Evolutionary conservation across 2,888 invertebrate species (phyloP).

Genomic region (Parnassius glacialis): DNA sequence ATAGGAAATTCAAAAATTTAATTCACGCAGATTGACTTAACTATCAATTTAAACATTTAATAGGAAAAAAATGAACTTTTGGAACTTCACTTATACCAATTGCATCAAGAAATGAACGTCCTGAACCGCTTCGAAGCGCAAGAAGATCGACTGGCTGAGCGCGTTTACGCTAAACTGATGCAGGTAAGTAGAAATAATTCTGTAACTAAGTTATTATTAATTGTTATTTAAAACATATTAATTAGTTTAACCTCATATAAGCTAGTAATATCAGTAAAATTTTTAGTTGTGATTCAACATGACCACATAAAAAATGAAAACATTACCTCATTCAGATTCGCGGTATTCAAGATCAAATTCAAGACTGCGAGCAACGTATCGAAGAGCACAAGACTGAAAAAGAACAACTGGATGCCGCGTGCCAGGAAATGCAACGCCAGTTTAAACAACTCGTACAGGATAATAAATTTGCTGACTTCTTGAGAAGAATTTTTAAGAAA

Average conservation of each 20-base stretch:
- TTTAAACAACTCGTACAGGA: conserved; percentile 83
- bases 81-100: conserved; percentile 82
- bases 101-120: conserved; percentile 88
- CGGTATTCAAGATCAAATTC: conserved; percentile 74
- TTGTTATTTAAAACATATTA: no score
- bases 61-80: conserved; percentile 77
- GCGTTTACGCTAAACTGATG: conserved; percentile 78
- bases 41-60: background rate
- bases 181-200: conserved; percentile 48
- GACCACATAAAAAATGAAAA: no score
- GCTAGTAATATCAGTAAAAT: no score
- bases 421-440: conserved; percentile 67
- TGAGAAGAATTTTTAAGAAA: conserved; percentile 90
- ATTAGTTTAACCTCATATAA: no score
- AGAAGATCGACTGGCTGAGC: conserved; percentile 83
- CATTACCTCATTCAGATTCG: conserved; percentile 53
- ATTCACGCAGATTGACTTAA: no score
- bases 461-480: conserved; percentile 89
- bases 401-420: conserved; percentile 45
- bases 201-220: no score
- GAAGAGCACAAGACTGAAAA: conserved; percentile 67
- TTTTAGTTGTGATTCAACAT: no score
- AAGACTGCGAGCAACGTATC: conserved; percentile 73
- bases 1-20: no score
- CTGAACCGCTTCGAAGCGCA: conserved; percentile 86